A percentile compares a stretch with the other conserved stretches of the same genome.
Evolutionary conservation across 2,888 invertebrate genomes (phyloP).

Genomic region (Arenicola marina): DNA sequence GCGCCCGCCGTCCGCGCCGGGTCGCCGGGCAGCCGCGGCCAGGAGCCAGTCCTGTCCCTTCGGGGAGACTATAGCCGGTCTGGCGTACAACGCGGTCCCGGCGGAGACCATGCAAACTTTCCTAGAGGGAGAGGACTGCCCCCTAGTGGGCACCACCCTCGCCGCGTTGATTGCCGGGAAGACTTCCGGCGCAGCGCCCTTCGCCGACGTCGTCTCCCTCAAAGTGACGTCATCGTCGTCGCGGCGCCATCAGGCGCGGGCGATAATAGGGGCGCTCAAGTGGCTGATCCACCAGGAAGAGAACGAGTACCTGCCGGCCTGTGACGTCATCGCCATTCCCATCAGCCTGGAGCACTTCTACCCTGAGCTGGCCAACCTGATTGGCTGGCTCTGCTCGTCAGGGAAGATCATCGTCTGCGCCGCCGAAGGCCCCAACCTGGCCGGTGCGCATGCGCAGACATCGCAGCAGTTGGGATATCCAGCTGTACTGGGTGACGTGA

Average conservation of each 20-base stretch:
- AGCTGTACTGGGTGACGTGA: neutral
- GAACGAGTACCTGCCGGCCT: neutral
- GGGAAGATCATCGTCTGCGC: neutral
- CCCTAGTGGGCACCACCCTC: neutral
- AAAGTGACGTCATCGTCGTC: neutral
- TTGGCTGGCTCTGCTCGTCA: neutral
- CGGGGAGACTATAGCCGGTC: neutral
- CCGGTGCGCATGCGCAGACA: neutral
- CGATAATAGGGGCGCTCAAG: neutral
- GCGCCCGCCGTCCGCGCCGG: neutral
- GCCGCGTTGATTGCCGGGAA: neutral
- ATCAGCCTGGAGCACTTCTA: neutral
- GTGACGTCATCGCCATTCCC: neutral
- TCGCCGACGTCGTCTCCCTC: neutral
- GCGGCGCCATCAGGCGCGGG: neutral
- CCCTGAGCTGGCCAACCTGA: neutral
- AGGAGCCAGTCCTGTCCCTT: neutral
- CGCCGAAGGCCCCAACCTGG: neutral
- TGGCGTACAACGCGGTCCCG: neutral
- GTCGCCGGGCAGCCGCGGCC: neutral
- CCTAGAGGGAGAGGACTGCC: neutral
- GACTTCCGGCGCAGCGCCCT: neutral
- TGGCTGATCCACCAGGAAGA: neutral
- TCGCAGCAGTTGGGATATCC: neutral
- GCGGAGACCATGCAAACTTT: neutral